These are phyloP conservation scores for Naso thynnoides DNA, from an alignment of 2,797 vertebrate species.

Conservation along the genomic window DNA sequence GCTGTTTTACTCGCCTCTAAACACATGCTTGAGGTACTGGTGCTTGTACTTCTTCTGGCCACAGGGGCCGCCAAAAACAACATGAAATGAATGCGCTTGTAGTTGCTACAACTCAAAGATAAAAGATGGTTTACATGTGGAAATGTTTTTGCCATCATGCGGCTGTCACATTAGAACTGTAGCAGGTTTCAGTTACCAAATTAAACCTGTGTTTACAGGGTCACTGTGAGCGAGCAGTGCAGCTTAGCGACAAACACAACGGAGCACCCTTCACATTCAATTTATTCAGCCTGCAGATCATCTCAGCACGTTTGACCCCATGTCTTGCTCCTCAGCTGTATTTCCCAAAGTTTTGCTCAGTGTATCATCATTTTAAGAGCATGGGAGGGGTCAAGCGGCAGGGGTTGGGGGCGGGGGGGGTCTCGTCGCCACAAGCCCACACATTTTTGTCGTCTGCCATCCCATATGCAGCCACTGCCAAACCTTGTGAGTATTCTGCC, in stretches of 20 bases:
- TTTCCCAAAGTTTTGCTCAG: slow-evolving; percentile 6
- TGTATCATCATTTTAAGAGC: slow-evolving; percentile 15
- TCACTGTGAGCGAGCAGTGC: background rate
- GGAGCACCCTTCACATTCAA: background rate
- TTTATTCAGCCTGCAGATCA: slow-evolving; percentile 29
- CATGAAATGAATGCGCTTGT: too few relatives aligned
- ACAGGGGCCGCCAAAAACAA: too few relatives aligned
- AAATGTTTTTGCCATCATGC: background rate
- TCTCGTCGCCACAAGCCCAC: slow-evolving; percentile 60
- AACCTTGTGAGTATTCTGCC: slow-evolving; percentile 45
- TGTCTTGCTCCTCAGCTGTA: background rate
- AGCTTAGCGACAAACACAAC: background rate
- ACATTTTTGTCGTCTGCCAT: slow-evolving; percentile 57
- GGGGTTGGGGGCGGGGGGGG: slow-evolving; percentile 14
- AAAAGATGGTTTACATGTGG: slow-evolving; percentile 3
- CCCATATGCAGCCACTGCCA: slow-evolving; percentile 41
- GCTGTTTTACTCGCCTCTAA: too few relatives aligned
- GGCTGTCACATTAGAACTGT: background rate
- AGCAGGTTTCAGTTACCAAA: background rate
- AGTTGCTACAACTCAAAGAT: too few relatives aligned
- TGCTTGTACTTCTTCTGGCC: too few relatives aligned
- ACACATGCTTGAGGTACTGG: too few relatives aligned
- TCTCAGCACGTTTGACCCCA: slow-evolving; percentile 15
- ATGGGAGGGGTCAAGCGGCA: slow-evolving; percentile 14
- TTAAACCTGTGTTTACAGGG: background rate